Evolutionary conservation across 2,797 vertebrate genomes (phyloP), one percentile per base, ranked within the genome.

Genomic region (Ispidina picta): DNA sequence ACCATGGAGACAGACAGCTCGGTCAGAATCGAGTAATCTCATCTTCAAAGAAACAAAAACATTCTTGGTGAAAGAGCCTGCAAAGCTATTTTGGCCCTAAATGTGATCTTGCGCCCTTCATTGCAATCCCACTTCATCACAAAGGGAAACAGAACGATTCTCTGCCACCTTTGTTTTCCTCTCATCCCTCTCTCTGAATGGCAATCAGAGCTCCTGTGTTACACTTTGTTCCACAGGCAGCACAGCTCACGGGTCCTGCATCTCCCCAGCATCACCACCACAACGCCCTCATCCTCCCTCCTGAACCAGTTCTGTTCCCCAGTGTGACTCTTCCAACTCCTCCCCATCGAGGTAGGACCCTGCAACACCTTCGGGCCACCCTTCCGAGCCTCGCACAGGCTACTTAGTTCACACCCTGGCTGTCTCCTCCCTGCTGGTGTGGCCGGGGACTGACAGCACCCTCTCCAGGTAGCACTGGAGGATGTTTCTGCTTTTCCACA

Each of bases 41-140:
- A 94, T 78, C 89, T 86, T 92, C 89, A 95, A 93, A 95, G 89
- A 88, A 95, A 94, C 52, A 92, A 87, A 95, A 92, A 92, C 66
- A 92, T 86, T 89, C 79, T 75, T 90, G 56, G 73, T 72, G 76
- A 86, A 95, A 95, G 52, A 89, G 79, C 25, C 59, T 59, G 65
- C 55, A 87, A 94, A 91, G 74, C 55, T 90, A 12, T 49, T 65
- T 48, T 65, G 35, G 82, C 37, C 69, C 76, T 94, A 89, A 87
- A 81, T 29, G 55, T 9, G 62, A 76, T 85, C 77, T 72, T 77
- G 59, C 5, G 3, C 43, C 62, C 73, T 81, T 78, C 82, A 44
- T 3, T 70, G 48, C 85, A 92, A 92, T 80, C 73, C 43, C 16
- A 21, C 63, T 90, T 72, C 31, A 81, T 60, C 70, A 58, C 68